phyloP scores from a whole-genome alignment of 2,797 vertebrate species.

The Myripristis jacobus region DNA sequence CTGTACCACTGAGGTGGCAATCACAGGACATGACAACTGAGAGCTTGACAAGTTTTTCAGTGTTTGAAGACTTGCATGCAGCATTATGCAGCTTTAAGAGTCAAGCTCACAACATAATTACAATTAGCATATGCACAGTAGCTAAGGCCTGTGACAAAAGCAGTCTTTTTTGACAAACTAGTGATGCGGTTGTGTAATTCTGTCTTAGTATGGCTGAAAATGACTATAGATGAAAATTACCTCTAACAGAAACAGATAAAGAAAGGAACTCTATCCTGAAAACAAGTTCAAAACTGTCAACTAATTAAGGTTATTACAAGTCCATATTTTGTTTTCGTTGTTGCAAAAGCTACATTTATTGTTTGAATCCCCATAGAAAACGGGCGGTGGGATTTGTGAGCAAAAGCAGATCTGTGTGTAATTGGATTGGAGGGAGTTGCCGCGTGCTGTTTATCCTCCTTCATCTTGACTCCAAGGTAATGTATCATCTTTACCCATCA shows the following conservation, averaged over 20 bases:
- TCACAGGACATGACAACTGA: too few species aligned
- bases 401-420: conserved; percentile 10
- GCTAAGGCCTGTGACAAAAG: background rate
- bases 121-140: background rate
- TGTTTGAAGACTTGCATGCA: background rate
- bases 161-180: too few species aligned
- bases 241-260: too few species aligned
- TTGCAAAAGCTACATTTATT: background rate
- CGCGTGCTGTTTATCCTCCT: background rate
- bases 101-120: too few species aligned
- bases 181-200: too few species aligned
- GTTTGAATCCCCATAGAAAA: background rate
- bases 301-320: too few species aligned
- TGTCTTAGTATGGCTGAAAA: too few species aligned
- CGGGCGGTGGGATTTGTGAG: background rate
- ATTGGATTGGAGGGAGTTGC: conserved; percentile 3
- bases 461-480: conserved; percentile 14
- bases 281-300: conserved; percentile 1
- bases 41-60: background rate
- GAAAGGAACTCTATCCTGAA: background rate
- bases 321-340: background rate
- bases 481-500: conserved; percentile 24
- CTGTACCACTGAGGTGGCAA: background rate
- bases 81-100: too few species aligned
- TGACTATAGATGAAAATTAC: too few species aligned